These are phyloP conservation scores for Platichthys stellatus DNA, from an alignment of 2,113 vertebrate genomes.

Conservation along the genomic window DNA sequence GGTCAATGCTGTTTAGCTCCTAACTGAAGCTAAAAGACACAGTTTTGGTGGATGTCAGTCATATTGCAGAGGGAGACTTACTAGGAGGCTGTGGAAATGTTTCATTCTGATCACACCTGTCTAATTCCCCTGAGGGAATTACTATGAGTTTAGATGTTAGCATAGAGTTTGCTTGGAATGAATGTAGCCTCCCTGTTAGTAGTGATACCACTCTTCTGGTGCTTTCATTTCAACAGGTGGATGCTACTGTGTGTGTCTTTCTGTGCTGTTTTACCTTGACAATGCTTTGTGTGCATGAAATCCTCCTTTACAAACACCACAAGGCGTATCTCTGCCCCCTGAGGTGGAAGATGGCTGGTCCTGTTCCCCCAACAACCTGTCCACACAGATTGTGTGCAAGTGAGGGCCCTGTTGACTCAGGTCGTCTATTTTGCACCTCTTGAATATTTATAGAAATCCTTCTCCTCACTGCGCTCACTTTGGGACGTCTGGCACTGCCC, in stretches of 20 bases:
- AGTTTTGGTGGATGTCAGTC: background rate
- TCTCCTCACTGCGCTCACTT: slow-evolving; percentile 53
- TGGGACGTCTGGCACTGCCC: slow-evolving; percentile 54
- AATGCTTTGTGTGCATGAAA: background rate
- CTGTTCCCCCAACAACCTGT: slow-evolving; percentile 10
- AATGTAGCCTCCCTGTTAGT: background rate
- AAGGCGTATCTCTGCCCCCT: background rate
- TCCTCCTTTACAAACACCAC: background rate
- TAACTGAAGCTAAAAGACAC: background rate
- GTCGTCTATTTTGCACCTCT: slow-evolving; percentile 68
- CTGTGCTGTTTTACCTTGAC: background rate
- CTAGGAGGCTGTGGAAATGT: no score
- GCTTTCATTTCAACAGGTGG: background rate
- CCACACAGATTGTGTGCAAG: slow-evolving; percentile 11
- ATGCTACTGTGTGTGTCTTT: background rate
- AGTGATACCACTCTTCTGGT: background rate
- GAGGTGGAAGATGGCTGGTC: background rate
- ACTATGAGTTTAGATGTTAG: background rate
- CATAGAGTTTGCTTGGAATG: background rate
- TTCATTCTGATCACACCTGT: no score
- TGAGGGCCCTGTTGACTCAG: slow-evolving; percentile 16
- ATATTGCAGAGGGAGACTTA: background rate
- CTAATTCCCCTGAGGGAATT: no score
- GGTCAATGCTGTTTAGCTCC: slow-evolving; percentile 28
- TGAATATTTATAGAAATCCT: slow-evolving; percentile 78